Evolutionary conservation across 2,797 vertebrate species (phyloP).

Genomic region (Paedocypris micromegethes): DNA sequence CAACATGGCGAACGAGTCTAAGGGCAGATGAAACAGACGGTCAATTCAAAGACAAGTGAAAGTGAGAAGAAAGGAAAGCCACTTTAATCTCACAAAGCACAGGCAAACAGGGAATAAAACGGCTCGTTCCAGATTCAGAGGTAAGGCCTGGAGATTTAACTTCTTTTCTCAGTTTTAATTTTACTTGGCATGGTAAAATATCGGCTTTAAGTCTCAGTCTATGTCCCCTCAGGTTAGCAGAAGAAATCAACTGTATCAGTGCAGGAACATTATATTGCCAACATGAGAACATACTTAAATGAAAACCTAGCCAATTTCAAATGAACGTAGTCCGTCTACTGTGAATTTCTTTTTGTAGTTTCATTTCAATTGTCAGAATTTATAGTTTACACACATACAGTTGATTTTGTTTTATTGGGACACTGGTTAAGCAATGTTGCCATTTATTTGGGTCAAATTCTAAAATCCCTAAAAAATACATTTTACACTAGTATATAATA

Average conservation of each 20-base stretch:
- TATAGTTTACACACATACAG: too few relatives aligned
- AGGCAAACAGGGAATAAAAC: slow-evolving; percentile 16
- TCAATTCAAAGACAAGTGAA: slow-evolving; percentile 4
- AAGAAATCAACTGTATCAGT: slow-evolving; percentile 9
- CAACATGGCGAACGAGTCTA: slow-evolving; percentile 14
- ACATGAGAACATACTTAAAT: not conserved
- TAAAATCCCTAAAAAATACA: too few relatives aligned
- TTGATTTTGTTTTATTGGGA: too few relatives aligned
- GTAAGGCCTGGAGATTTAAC: slow-evolving; percentile 22
- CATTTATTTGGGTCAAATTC: too few relatives aligned
- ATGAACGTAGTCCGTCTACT: slow-evolving; percentile 4
- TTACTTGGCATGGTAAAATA: slow-evolving; percentile 5
- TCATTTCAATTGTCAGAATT: not conserved
- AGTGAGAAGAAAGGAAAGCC: slow-evolving; percentile 11
- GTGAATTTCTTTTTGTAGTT: not conserved
- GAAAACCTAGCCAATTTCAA: slow-evolving; percentile 2
- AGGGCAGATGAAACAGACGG: slow-evolving; percentile 14
- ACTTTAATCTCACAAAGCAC: slow-evolving; percentile 25
- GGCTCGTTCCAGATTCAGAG: slow-evolving; percentile 14
- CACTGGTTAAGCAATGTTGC: too few relatives aligned
- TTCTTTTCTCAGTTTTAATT: not conserved
- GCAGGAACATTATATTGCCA: not conserved
- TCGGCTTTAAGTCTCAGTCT: slow-evolving; percentile 3
- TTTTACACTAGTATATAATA: too few relatives aligned
- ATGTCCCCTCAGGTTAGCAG: slow-evolving; percentile 8